A percentile compares a stretch with the other conserved stretches of the same genome.
These are phyloP conservation scores for Indri indri DNA, from an alignment of 2,113 vertebrate species.

Conservation along the genomic window DNA sequence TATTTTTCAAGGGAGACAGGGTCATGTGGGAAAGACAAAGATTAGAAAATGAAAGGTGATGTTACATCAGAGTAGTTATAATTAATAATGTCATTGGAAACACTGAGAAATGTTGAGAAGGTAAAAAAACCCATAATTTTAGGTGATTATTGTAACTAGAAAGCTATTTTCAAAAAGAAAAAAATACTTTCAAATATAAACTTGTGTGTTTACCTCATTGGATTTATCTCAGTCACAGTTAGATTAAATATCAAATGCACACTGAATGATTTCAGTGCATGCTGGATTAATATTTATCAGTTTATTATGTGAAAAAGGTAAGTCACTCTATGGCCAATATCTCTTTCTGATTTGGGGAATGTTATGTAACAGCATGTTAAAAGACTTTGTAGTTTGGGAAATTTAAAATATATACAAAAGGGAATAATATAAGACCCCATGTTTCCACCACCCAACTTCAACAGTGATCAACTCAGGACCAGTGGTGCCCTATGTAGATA, in stretches of 20 bases:
- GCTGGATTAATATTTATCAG: not conserved
- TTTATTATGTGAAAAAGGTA: not conserved
- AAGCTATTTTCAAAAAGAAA: conserved; percentile 32
- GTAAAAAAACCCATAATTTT: conserved; percentile 58
- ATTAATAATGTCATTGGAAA: conserved; percentile 63
- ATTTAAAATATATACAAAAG: not conserved
- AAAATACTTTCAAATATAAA: conserved; percentile 18
- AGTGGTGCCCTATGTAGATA: not conserved
- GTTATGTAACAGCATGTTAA: not conserved
- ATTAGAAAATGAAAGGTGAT: conserved; percentile 66
- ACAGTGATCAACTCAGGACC: not conserved
- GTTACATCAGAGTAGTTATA: conserved; percentile 52
- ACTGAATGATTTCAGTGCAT: not conserved
- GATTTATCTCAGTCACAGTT: not conserved
- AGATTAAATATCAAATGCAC: not conserved
- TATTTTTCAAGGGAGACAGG: conserved; percentile 73
- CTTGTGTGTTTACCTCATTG: not conserved
- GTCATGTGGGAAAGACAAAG: conserved; percentile 57
- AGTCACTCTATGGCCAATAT: not conserved
- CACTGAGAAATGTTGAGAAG: conserved; percentile 46
- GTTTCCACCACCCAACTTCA: not conserved
- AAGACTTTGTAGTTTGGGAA: not conserved
- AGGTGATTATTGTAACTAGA: not conserved
- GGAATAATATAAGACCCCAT: not conserved
- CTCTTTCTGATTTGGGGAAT: not conserved